phyloP scores from a whole-genome alignment of 2,888 invertebrate genomes.

The Phragmatobia fuliginosa region DNA sequence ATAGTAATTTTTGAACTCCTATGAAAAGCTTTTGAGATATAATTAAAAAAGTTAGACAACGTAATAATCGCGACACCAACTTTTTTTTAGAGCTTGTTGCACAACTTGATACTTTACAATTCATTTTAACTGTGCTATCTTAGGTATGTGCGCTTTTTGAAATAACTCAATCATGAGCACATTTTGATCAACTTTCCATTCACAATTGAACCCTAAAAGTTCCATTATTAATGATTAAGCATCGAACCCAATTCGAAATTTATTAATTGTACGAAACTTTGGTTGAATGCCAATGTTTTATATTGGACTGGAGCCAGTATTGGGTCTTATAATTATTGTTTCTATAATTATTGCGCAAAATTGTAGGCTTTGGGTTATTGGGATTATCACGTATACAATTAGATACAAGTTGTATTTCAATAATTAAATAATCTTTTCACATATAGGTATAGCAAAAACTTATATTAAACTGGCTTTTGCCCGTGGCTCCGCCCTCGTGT shows the following conservation, averaged over 20 bases:
- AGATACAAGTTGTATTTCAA: background rate
- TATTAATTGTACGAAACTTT: conserved; percentile 45
- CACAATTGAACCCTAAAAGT: conserved; percentile 9
- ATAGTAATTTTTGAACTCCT: too few species aligned
- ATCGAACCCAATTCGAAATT: conserved; percentile 34
- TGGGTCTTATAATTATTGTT: conserved; percentile 40
- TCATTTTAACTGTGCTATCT: background rate
- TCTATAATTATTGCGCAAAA: conserved; percentile 31
- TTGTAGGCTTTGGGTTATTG: conserved; percentile 9
- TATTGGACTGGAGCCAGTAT: conserved; percentile 47
- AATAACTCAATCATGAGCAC: background rate
- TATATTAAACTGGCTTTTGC: too few species aligned
- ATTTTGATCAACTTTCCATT: background rate
- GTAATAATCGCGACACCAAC: background rate
- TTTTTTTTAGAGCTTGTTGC: background rate
- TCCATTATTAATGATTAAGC: conserved; percentile 37
- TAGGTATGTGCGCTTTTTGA: background rate
- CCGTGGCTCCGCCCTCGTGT: too few species aligned
- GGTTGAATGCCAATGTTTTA: conserved; percentile 45
- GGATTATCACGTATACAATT: background rate
- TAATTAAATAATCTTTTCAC: background rate
- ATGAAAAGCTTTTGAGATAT: too few species aligned
- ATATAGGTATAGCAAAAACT: background rate
- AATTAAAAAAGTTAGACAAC: too few species aligned
- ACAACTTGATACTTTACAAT: background rate